Evolutionary conservation across 1,140 invertebrate species (phyloP), one percentile per base, ranked within the genome.

Genomic region (Danaus melanippus): DNA sequence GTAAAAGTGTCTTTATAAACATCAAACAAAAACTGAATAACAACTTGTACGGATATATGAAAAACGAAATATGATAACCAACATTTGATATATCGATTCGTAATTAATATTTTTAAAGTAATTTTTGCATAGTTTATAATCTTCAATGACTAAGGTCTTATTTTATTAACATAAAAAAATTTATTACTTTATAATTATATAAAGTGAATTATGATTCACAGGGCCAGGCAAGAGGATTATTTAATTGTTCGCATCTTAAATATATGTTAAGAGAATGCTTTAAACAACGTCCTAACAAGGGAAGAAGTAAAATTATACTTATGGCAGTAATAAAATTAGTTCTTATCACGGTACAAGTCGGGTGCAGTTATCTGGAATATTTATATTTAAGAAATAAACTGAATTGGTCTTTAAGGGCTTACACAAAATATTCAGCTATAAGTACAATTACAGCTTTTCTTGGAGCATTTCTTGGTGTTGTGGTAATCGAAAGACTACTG

Each of bases 311-410:
- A 53, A 87, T 93, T 17, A 87, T 92, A 71, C 77, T 90, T 12
- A 85, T 91, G 17, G 88, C 90, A 41, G 32, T 87, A 10, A 79
- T 84, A 8, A 87, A 92, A 63, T 79, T 88, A 11, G 47, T 92
- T 1, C 77, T 78, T 10, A 77, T 91, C 17, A 87, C 92, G 48
- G 69, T 88, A 6, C 60, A 89, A 0, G 86, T 90, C 62, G 91
- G 90, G 4, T 70, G 87, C 39, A 51, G 74, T n/a, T 69, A 80
- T n/a, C 79, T 93, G n/a, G 88, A 87, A 56, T 93, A 90, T 72
- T 66, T 92, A 55, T 93, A 91, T 66, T 73, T 89, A 7, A 90
- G 90, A 60, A 87, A 90, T 46, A 90, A 90, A 66, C 88, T 94
- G 21, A 86, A 89, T 11, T 94, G 92, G 92, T 84, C 89, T n/a